phyloP scores from a whole-genome alignment of 2,797 vertebrate species.

The Phoeniculus purpureus region DNA sequence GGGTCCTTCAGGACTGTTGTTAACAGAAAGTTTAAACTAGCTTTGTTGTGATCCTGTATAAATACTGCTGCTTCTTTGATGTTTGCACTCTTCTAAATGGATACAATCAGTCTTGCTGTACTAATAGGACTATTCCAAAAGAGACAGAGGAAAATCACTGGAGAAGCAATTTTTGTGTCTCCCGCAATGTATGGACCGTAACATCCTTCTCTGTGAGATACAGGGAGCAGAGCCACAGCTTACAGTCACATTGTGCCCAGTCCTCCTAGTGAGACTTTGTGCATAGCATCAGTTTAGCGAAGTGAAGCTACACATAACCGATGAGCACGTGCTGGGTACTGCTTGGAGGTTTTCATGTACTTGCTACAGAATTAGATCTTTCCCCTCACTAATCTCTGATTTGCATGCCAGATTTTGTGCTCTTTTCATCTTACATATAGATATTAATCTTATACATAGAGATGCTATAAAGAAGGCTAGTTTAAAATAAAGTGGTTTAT shows the following conservation, averaged over 20 bases:
- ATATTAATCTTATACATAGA: too few relatives aligned
- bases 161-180: neutral
- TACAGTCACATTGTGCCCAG: neutral
- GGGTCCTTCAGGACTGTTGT: neutral
- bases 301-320: neutral
- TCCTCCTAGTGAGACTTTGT: neutral
- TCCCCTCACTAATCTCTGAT: neutral
- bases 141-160: neutral
- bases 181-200: neutral
- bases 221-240: neutral
- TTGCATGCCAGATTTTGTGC: neutral
- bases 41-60: neutral
- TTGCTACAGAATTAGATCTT: neutral
- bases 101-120: neutral
- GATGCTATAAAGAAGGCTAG: neutral
- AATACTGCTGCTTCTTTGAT: neutral
- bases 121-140: neutral
- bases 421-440: neutral
- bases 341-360: neutral
- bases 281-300: neutral
- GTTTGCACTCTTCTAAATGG: neutral
- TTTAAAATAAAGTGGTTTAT: neutral
- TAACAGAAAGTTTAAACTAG: slow-evolving; percentile 4
- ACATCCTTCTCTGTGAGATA: neutral
- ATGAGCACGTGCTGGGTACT: neutral